Percentiles rank a stretch among this genome's conserved stretches.
These are phyloP conservation scores for Acanthosepion esculentum DNA, from an alignment of 2,888 invertebrate species.

Conservation along the genomic window DNA sequence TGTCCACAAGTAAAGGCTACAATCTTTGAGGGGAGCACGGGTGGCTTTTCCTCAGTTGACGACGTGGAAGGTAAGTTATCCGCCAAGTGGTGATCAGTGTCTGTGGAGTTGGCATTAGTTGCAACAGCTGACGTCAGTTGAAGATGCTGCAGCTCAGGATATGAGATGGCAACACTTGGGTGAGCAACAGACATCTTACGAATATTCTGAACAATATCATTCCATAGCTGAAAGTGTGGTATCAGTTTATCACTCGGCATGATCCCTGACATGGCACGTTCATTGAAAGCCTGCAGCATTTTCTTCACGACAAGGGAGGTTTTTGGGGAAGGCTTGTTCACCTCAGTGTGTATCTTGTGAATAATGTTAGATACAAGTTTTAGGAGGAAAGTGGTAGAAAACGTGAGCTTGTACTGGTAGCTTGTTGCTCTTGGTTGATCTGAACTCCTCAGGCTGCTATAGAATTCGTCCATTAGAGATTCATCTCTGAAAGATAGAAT, in stretches of 20 bases:
- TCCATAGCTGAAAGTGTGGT: constrained; percentile 66
- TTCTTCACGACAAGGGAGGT: constrained; percentile 13
- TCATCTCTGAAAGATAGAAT: neutral
- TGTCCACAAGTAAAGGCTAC: constrained; percentile 71
- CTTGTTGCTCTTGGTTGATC: neutral
- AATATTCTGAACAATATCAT: constrained; percentile 65
- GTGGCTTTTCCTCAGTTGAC: neutral
- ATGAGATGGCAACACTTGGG: constrained; percentile 62
- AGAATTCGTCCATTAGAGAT: neutral
- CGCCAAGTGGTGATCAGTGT: neutral
- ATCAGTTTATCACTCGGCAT: constrained; percentile 53
- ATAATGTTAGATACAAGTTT: constrained; percentile 35
- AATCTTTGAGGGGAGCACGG: neutral
- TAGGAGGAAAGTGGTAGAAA: constrained; percentile 1
- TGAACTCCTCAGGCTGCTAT: neutral
- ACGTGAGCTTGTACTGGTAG: neutral
- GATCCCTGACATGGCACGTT: neutral
- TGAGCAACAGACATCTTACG: constrained; percentile 60
- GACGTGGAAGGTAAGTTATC: neutral
- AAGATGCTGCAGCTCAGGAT: constrained; percentile 64
- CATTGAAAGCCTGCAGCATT: neutral
- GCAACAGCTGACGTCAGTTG: neutral
- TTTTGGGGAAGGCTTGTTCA: constrained; percentile 53
- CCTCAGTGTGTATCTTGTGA: constrained; percentile 53
- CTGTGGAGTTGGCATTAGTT: neutral